Base-by-base conservation (phyloP, 2,113 vertebrate genomes). In the Macquaria ambigua region DNA sequence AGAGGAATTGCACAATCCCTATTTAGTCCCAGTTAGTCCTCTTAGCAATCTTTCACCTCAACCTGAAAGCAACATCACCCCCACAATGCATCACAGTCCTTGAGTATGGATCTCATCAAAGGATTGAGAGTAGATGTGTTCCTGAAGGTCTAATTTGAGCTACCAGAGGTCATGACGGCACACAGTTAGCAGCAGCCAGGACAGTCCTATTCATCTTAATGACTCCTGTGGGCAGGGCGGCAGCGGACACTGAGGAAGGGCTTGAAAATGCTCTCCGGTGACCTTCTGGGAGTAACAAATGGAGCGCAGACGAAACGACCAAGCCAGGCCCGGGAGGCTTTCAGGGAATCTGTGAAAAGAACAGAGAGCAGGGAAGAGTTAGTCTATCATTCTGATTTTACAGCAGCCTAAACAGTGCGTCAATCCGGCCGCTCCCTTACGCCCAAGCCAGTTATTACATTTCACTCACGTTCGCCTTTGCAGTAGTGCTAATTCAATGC, bases 221-320 rank as follows among this genome's bases (percentile, higher is more conserved):
- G 90, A 90, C 85, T 92, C 74, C 90, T 88, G 72, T 80, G 90
- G 88, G 89, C 87, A 90, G 89, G 69, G 90, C 64, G 93, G 94
- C 87, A 86, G 84, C 25, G 58, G 92, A 91, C 66, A 90, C 93
- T 94, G 93, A 95, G 95, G 84, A 91, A 89, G 83, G 83, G 50
- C 74, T 90, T 94, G 90, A 87, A 86, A 95, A 92, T 74, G 93
- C 93, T 90, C 90, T 89, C 91, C 50, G 10, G 48, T 96, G 96
- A 97, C 96, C 96, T 97, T 97, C 95, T 95, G 92, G 78, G 87
- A 96, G 93, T 74, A 89, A 82, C 86, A 87, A 95, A 96, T 95
- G 93, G 94, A 95, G 95, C 90, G 91, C 93, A 94, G 83, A 91
- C 82, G 92, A 95, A 94, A 94, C 92, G 90, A 93, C 28, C 90